Evolutionary conservation across 2,797 vertebrate genomes (phyloP), one percentile per base, ranked within the genome.

Genomic region (Cynopterus sphinx): DNA sequence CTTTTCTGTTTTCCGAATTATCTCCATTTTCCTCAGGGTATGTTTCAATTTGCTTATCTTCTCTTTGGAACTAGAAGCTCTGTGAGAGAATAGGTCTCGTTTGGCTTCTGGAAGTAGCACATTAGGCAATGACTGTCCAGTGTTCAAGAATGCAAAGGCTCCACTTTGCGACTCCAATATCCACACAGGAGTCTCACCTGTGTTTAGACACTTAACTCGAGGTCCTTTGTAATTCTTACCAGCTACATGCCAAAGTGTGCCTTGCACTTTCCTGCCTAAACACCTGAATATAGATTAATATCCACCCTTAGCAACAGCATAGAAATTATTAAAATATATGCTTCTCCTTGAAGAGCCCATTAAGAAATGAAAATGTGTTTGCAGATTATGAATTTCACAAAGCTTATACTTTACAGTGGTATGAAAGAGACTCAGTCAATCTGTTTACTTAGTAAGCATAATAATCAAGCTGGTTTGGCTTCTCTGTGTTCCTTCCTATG

Each of bases 351-450:
- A 49, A 91, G 71, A 87, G 28, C 1, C 61, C 22, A 65, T 78
- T 96, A 89, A 63, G 51, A 87, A 92, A 89, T 90, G 28, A 95
- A 94, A 86, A 71, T 67, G n/a, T 73, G 68, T 94, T 89, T 89
- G 70, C 36, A 51, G 39, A 31, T 57, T 85, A 81, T 78, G n/a
- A 92, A 51, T 91, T 82, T 75, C 63, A 73, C 41, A 49, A 68
- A 89, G 24, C 39, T 94, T 92, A 9, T 75, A n/a, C 74, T 91
- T 86, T 63, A 65, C n/a, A 11, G 57, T 21, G 21, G 4, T 75
- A 4, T 36, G 28, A 33, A 88, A 86, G 22, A 22, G 22, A 22
- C 53, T 90, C 31, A 49, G 24, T 43, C 51, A 88, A 55, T 24
- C 15, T 24, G 92, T 90, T 92, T 53, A 73, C n/a, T 86, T 74